Evolutionary conservation across 2,113 vertebrate genomes (phyloP).

Genomic region (Oceanodroma tethys): DNA sequence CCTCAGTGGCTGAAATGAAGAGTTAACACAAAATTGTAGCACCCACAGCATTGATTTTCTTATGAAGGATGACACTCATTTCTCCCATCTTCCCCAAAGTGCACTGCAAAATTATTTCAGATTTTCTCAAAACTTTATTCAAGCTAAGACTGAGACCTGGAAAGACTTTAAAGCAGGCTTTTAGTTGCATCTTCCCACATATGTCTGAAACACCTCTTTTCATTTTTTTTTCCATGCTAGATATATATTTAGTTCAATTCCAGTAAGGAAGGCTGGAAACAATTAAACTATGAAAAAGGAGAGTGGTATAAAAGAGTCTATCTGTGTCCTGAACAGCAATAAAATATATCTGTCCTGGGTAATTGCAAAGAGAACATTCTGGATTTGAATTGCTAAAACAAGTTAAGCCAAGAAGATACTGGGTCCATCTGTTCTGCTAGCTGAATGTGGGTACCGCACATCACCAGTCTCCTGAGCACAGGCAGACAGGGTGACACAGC

Average conservation of each 20-base stretch:
- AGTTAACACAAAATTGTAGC: background rate
- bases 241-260: background rate
- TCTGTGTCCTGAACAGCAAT: background rate
- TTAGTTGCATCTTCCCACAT: background rate
- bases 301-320: background rate
- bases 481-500: background rate
- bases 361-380: background rate
- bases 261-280: conserved; percentile 4
- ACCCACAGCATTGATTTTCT: background rate
- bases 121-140: background rate
- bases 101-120: background rate
- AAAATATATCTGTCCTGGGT: background rate
- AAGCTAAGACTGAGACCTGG: background rate
- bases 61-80: background rate
- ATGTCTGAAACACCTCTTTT: background rate
- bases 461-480: background rate
- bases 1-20: background rate
- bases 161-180: background rate
- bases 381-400: background rate
- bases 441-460: background rate
- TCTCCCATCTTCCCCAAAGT: background rate
- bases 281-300: background rate
- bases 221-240: background rate
- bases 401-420: background rate
- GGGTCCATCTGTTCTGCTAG: background rate